A percentile compares a stretch with the other conserved stretches of the same genome.
These are phyloP conservation scores for Epizoanthus illoricatus DNA, from an alignment of 92 coral and sea anemone species.

Conservation along the genomic window DNA sequence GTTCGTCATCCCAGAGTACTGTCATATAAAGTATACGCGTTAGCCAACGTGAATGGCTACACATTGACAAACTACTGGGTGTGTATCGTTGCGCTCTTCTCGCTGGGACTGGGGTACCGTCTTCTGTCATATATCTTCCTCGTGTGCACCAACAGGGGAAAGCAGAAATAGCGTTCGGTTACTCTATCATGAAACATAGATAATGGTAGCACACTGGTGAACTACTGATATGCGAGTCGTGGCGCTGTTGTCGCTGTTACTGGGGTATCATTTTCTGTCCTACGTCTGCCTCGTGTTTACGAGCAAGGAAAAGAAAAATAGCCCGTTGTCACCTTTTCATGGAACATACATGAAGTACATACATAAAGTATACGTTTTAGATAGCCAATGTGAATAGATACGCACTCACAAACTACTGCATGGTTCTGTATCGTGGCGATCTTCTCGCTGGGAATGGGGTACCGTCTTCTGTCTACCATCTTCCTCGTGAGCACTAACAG, in stretches of 20 bases:
- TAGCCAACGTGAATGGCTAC: constrained; percentile 60
- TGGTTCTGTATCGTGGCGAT: too few species aligned
- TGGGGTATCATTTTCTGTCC: constrained; percentile 55
- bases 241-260: constrained; percentile 56
- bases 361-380: constrained; percentile 32
- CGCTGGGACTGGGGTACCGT: constrained; percentile 61
- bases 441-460: too few species aligned
- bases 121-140: constrained; percentile 62
- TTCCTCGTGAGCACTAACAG: too few species aligned
- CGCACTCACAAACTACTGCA: too few species aligned
- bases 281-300: constrained; percentile 71
- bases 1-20: constrained; percentile 54
- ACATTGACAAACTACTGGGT: constrained; percentile 54
- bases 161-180: constrained; percentile 22
- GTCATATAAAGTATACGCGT: constrained; percentile 32
- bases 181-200: too few species aligned
- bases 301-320: constrained; percentile 55
- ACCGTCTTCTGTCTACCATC: too few species aligned
- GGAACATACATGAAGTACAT: constrained; percentile 23
- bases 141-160: constrained; percentile 73
- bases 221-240: constrained; percentile 53
- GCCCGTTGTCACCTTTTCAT: too few species aligned
- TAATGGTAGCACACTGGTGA: constrained; percentile 61
- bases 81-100: constrained; percentile 57
- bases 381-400: constrained; percentile 47